Percentiles rank a stretch among this genome's conserved stretches.
These are phyloP conservation scores for Myiozetetes cayanensis DNA, from an alignment of 2,113 vertebrate genomes.

Conservation along the genomic window DNA sequence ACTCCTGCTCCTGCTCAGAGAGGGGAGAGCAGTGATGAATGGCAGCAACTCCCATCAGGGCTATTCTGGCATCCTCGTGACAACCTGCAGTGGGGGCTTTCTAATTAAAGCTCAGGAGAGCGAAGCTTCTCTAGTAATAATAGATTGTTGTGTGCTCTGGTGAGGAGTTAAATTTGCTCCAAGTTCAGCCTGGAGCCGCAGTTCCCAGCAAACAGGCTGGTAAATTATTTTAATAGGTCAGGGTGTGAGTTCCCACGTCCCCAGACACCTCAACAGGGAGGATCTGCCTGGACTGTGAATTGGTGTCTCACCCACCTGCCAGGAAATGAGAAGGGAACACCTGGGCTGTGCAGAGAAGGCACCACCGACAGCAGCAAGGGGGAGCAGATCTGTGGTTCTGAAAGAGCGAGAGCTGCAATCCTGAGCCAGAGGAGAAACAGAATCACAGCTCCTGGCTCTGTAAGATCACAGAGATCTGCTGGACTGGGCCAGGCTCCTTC, in stretches of 20 bases:
- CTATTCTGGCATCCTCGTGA: neutral
- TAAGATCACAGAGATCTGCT: neutral
- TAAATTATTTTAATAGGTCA: neutral
- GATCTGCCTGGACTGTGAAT: neutral
- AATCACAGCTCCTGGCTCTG: neutral
- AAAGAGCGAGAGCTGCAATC: accelerated
- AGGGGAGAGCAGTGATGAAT: neutral
- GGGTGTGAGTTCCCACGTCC: neutral
- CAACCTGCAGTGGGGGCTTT: neutral
- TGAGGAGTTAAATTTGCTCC: neutral
- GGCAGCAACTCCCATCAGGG: neutral
- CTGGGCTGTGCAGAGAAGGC: neutral
- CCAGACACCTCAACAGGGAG: neutral
- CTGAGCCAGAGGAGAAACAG: neutral
- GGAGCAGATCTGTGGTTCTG: neutral
- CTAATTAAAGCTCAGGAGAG: neutral
- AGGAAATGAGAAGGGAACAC: neutral
- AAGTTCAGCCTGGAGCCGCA: neutral
- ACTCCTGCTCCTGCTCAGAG: neutral
- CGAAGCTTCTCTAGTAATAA: neutral
- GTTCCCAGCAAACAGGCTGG: neutral
- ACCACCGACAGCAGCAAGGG: accelerated
- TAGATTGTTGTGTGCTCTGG: neutral
- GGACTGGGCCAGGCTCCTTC: too few relatives aligned
- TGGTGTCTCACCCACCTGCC: accelerated